Base-by-base conservation (phyloP, 2,797 vertebrate genomes). In the Oreortyx pictus region DNA sequence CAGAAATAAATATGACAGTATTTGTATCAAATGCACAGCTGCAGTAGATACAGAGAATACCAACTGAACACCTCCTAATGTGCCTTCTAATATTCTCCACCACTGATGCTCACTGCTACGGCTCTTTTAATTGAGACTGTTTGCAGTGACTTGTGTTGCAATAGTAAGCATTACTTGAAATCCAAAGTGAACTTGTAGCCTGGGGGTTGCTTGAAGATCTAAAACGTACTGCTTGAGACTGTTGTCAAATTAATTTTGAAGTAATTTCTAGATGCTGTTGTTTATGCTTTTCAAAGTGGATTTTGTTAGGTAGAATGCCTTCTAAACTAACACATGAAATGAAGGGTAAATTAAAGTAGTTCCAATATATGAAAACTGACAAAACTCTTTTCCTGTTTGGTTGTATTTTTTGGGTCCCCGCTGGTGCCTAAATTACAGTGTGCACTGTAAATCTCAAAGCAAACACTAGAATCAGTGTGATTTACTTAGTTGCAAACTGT, bases 401-500 rank as follows among this genome's bases (percentile, higher is more conserved):
- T 37, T 88, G 29, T 83, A 35, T 82, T 82, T 88, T 66, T 41
- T 79, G 31, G 19, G 14, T 84, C 3, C 4, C 31, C 44, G 16
- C 3, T 33, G 35, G 44, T 74, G 23, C 12, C 37, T 74, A 62
- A 88, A 74, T 66, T n/a, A 61, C 46, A 52, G 44, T 4, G n/a
- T 3, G 12, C 14, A 18, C 89, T 64, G 60, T 85, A 92, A 96
- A 86, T 83, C 90, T 94, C 62, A 61, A 81, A 31, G 68, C 71
- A 67, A 85, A 86, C 25, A 24, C n/a, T 37, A 71, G 31, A 35
- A 82, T 86, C 68, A 39, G 44, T 71, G 72, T 82, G 61, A 44
- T 92, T 88, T 71, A 81, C 79, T 92, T 79, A 86, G 56, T 50
- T 89, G 67, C 65, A 73, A 56, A 9, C 73, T 93, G 79, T 93